A percentile compares a stretch with the other conserved stretches of the same genome.
phyloP scores from a whole-genome alignment of 2,888 invertebrate genomes.

The Acleris holmiana region DNA sequence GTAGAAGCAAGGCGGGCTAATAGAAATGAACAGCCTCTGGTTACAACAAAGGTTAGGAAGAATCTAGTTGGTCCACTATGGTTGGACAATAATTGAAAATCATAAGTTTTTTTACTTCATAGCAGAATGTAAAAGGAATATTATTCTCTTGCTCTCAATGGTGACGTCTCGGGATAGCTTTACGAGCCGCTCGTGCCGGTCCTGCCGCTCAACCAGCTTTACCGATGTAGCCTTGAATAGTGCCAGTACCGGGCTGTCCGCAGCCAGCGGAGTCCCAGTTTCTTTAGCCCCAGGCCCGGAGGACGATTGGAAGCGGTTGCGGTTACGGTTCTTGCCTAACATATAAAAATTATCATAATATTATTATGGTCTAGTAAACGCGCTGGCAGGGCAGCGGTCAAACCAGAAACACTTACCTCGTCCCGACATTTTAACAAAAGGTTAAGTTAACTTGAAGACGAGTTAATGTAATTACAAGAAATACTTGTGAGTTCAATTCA shows the following conservation, averaged over 20 bases:
- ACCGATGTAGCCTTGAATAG: slow-evolving; percentile 86
- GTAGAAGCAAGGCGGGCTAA: no score
- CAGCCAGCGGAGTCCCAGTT: slow-evolving; percentile 57
- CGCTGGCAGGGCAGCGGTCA: no score
- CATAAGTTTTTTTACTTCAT: slow-evolving; percentile 67
- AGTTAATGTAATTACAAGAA: not conserved
- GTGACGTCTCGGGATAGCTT: slow-evolving; percentile 93
- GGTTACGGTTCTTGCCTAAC: slow-evolving; percentile 55
- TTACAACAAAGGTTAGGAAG: no score
- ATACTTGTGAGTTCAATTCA: not conserved
- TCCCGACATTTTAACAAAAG: slow-evolving; percentile 53
- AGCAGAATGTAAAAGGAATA: slow-evolving; percentile 92
- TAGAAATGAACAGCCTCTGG: no score
- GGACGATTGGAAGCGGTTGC: slow-evolving; percentile 57
- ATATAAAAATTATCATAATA: not conserved
- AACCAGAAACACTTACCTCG: slow-evolving; percentile 48
- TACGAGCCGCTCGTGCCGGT: slow-evolving; percentile 92
- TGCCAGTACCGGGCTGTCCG: slow-evolving; percentile 81
- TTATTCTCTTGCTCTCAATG: slow-evolving; percentile 95
- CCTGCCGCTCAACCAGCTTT: slow-evolving; percentile 91
- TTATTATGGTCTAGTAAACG: no score
- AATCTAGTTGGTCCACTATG: no score
- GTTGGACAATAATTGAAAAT: no score
- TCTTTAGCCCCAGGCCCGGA: slow-evolving; percentile 66
- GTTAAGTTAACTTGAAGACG: not conserved